These are phyloP conservation scores for Ischnura elegans DNA, from an alignment of 2,888 invertebrate species.

Conservation along the genomic window DNA sequence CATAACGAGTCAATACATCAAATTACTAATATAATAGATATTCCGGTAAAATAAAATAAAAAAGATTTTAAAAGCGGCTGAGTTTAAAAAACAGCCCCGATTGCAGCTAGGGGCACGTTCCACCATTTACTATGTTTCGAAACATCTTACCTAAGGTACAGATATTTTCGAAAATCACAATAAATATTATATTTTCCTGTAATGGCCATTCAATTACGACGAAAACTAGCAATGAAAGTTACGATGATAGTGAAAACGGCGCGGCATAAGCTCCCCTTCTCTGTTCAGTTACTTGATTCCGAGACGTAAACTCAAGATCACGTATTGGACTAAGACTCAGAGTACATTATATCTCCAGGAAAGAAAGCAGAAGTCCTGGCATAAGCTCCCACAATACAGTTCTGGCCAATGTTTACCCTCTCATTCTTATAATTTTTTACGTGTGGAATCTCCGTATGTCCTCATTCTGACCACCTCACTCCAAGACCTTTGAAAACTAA, in stretches of 20 bases:
- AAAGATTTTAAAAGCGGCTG: no score
- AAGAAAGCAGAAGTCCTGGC: constrained; percentile 10
- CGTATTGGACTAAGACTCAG: neutral
- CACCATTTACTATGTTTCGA: no score
- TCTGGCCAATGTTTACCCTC: neutral
- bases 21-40: no score
- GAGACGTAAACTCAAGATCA: neutral
- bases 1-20: no score
- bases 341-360: neutral
- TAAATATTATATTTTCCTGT: no score
- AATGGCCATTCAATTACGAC: neutral
- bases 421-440: neutral
- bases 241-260: neutral
- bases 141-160: no score
- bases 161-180: no score
- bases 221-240: neutral
- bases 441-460: neutral
- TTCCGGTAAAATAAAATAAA: no score
- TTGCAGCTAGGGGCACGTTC: no score
- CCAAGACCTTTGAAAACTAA: constrained; percentile 28
- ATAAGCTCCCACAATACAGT: neutral
- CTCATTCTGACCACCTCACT: neutral
- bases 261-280: neutral
- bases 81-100: no score
- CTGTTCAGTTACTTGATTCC: neutral